Evolutionary conservation across 2,888 invertebrate species (phyloP), one percentile per base, ranked within the genome.

Genomic region (Macrosiphum euphorbiae): DNA sequence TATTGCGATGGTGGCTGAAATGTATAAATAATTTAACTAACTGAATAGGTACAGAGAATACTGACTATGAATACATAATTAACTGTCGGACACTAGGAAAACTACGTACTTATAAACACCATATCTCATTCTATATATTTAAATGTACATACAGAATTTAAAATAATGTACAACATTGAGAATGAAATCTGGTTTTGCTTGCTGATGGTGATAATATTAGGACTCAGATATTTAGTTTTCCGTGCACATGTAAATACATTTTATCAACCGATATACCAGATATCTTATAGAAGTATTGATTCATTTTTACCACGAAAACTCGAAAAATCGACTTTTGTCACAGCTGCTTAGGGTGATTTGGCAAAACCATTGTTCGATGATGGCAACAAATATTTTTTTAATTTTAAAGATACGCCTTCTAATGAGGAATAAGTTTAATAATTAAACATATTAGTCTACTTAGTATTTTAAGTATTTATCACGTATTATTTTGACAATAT

Each of bases 1-100:
- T 20, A 3, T n/a, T n/a, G 16, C 10, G 50, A n/a, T 67, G 28
- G 50, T 26, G 44, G 44, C 78, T 67, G n/a, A 67, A 13, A 50
- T 78, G 50, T 78, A 47, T 52, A 78, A 90, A 90, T 78, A 52
- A 67, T 90, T 67, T 50, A 61, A 89, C 44, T 61, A 47, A 44
- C 89, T 16, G 47, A 89, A 61, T 47, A 55, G 55, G 20, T 55
- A 55, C 20, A 55, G 24, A 3, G 0, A 24, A 24, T 5, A 67
- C n/a, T 67, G 67, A 67, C 67, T n/a, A 67, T 35, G 67, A 35
- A 67, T 67, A 67, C 67, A 67, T 67, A 67, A 67, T 67, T 67
- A 67, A 35, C 35, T 35, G 13, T 67, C 67, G 7, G 35, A 67
- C 67, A n/a, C n/a, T 67, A 67, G 16, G 16, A 67, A 67, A 67